Evolutionary conservation across 2,888 invertebrate genomes (phyloP).

Genomic region (Stenodera caucasica): DNA sequence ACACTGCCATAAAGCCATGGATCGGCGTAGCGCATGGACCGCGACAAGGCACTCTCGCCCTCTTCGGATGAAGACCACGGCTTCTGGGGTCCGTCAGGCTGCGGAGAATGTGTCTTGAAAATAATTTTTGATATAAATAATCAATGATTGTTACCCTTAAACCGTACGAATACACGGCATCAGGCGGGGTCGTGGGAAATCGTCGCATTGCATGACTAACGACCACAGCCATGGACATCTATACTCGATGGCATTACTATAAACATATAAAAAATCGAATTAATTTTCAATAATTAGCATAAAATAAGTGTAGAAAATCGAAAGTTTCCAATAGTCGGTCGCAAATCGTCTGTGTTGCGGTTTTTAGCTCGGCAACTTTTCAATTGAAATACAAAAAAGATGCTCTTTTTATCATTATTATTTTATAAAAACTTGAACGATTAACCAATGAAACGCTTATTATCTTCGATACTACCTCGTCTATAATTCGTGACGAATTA

Average conservation of each 20-base stretch:
- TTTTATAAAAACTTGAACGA: too few species aligned
- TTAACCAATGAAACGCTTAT: too few species aligned
- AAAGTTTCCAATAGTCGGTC: conserved; percentile 7
- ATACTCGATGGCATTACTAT: conserved; percentile 64
- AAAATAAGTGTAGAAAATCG: not conserved
- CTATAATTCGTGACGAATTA: too few species aligned
- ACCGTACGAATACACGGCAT: conserved; percentile 65
- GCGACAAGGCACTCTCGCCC: conserved; percentile 72
- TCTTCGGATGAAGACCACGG: conserved; percentile 57
- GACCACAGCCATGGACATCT: conserved; percentile 67
- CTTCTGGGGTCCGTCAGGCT: conserved; percentile 44
- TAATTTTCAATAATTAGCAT: too few species aligned
- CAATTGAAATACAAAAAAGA: too few species aligned
- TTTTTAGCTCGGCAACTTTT: too few species aligned
- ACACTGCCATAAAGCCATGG: conserved; percentile 85
- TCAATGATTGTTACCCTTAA: conserved; percentile 58
- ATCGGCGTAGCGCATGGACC: conserved; percentile 83
- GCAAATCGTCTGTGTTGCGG: too few species aligned
- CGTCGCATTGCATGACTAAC: conserved; percentile 72
- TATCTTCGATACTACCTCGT: too few species aligned
- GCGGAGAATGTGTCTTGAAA: conserved; percentile 18
- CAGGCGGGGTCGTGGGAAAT: conserved; percentile 64
- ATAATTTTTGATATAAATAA: conserved; percentile 7
- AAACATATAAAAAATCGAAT: too few species aligned
- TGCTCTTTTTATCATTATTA: too few species aligned